Percentiles rank a stretch among this genome's conserved stretches.
phyloP scores from a whole-genome alignment of 2,113 vertebrate genomes.

The Gymnocephalus cernua region DNA sequence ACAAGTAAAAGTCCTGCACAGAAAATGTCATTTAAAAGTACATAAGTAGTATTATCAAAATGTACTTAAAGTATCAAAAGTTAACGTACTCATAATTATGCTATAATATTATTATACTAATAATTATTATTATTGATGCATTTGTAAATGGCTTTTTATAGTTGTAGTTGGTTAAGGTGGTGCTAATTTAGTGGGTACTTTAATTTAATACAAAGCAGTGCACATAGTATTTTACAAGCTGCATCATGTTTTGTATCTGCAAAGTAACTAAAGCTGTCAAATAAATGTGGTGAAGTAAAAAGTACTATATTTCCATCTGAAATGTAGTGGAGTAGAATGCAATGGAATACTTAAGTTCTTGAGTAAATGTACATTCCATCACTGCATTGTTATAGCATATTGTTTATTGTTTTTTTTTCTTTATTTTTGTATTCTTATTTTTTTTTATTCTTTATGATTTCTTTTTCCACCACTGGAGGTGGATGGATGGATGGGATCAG shows the following conservation, averaged over 20 bases:
- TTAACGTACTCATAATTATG: no score
- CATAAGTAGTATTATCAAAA: background rate
- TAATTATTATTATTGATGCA: background rate
- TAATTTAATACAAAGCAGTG: background rate
- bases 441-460: background rate
- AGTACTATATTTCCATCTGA: no score
- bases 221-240: background rate
- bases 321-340: no score
- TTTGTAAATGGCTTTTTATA: background rate
- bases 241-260: background rate
- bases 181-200: background rate
- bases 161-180: background rate
- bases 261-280: background rate
- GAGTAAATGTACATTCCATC: no score
- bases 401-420: no score
- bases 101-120: background rate
- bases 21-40: background rate
- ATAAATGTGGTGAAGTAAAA: background rate
- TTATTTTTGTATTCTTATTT: background rate
- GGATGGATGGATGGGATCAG: conserved; percentile 29
- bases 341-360: no score
- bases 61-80: background rate
- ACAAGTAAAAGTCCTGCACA: background rate
- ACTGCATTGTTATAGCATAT: no score
- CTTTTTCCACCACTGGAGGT: conserved; percentile 1